Conservation (phyloP, 2,797 vertebrate genomes). For the Phalanger gymnotis region DNA sequence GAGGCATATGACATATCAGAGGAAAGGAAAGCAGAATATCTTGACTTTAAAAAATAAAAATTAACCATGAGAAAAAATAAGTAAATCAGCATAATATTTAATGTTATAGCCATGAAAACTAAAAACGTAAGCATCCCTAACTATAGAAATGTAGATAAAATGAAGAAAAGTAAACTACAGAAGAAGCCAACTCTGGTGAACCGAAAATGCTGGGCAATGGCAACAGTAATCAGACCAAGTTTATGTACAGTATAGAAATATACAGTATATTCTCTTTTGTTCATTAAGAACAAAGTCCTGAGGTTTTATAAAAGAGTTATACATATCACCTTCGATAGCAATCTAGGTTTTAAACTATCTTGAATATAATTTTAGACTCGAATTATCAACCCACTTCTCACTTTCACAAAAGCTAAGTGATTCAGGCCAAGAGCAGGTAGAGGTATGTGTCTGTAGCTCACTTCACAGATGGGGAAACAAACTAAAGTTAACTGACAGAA, state of each 20-base stretch:
- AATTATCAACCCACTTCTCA: neutral
- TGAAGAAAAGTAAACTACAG: neutral
- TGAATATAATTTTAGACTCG: neutral
- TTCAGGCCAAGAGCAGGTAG: neutral
- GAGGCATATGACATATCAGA: neutral
- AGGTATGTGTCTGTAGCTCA: neutral
- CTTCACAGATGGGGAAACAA: neutral
- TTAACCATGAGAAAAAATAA: neutral
- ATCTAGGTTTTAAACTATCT: neutral
- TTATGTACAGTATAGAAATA: neutral
- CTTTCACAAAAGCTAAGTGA: neutral
- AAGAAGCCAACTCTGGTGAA: slow-evolving; percentile 26
- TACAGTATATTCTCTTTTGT: neutral
- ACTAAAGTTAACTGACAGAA: neutral
- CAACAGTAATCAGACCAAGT: slow-evolving; percentile 23
- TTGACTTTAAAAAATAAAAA: neutral
- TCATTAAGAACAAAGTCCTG: slow-evolving; percentile 27
- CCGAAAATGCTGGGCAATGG: neutral
- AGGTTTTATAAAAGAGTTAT: neutral
- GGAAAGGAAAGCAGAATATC: slow-evolving; percentile 23
- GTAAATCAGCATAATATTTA: slow-evolving; percentile 39
- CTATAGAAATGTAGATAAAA: neutral
- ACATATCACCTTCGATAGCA: neutral
- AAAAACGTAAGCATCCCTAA: neutral
- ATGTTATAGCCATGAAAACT: neutral